Conservation (phyloP, 35 echinoderm and acorn worm species). For the Hemicentrotus pulcherrimus region DNA sequence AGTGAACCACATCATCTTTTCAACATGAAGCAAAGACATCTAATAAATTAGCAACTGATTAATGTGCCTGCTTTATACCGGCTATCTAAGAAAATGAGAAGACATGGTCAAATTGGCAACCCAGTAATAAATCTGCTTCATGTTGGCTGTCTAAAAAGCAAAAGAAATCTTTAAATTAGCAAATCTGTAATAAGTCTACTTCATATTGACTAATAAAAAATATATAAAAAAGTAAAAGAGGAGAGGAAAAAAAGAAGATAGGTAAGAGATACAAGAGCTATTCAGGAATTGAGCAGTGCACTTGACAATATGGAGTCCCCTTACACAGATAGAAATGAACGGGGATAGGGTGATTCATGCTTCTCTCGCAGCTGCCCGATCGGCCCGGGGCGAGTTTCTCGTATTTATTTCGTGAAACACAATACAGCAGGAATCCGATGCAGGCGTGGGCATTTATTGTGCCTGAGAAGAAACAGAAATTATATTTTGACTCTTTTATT, state of each 20-base stretch:
- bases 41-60: too few species aligned
- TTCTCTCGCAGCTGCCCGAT: slow-evolving; percentile 4
- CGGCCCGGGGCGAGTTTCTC: slow-evolving; percentile 29
- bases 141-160: too few species aligned
- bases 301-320: slow-evolving; percentile 36
- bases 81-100: too few species aligned
- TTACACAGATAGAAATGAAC: slow-evolving; percentile 24
- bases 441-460: neutral
- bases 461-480: slow-evolving; percentile 13
- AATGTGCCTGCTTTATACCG: too few species aligned
- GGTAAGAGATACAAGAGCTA: neutral
- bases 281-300: slow-evolving; percentile 16
- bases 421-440: slow-evolving; percentile 42
- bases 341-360: slow-evolving; percentile 40
- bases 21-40: too few species aligned
- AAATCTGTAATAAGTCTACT: neutral
- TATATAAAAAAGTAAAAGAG: neutral
- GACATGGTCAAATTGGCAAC: neutral
- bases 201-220: neutral
- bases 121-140: neutral
- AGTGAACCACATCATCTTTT: too few species aligned
- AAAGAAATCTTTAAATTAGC: neutral
- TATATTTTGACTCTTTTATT: slow-evolving; percentile 35
- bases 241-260: neutral
- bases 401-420: slow-evolving; percentile 48